phyloP scores from a whole-genome alignment of 2,113 vertebrate genomes.

The Xerus inauris region DNA sequence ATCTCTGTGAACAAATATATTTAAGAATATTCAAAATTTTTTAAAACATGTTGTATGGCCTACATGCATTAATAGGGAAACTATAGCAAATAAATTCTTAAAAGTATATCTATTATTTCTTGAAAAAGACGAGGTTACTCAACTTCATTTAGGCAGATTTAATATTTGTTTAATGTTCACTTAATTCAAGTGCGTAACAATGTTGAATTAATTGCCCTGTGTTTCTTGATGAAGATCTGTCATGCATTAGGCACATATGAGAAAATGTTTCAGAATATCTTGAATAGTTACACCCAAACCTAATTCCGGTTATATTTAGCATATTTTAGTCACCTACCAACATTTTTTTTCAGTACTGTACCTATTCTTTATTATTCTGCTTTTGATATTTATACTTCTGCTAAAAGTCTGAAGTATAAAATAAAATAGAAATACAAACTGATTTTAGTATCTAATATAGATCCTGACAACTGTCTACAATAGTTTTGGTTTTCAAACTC shows the following conservation, averaged over 20 bases:
- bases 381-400: neutral
- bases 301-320: neutral
- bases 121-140: neutral
- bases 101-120: neutral
- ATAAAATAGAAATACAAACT: conserved; percentile 14
- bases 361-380: neutral
- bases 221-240: neutral
- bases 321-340: neutral
- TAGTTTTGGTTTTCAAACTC: neutral
- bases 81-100: neutral
- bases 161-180: neutral
- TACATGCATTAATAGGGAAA: neutral
- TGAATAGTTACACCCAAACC: neutral
- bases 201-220: neutral
- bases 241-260: neutral
- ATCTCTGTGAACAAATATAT: neutral
- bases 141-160: neutral
- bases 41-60: neutral
- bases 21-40: neutral
- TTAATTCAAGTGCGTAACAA: neutral
- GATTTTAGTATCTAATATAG: neutral
- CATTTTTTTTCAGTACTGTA: neutral
- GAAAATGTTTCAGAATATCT: neutral
- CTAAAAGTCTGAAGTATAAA: neutral
- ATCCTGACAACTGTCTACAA: neutral